Base-by-base conservation (phyloP, 1,140 invertebrate genomes). In the Micrasema minimum region DNA sequence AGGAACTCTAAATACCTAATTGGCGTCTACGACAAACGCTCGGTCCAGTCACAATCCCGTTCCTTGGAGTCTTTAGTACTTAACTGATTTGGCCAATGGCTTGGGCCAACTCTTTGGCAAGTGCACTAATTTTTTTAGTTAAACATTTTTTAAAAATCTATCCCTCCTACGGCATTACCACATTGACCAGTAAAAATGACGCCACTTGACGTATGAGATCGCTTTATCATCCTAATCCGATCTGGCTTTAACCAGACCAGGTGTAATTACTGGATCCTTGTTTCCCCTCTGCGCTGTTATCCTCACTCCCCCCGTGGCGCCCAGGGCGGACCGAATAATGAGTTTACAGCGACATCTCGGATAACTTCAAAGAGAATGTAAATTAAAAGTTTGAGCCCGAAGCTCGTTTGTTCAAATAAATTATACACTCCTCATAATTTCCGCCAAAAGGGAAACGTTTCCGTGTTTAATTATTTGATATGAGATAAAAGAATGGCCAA, bases 301-400 rank as follows among this genome's bases (percentile, higher is more conserved):
- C 50, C 16, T 43, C 2, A 12, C 12, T 31, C 37, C 55, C 18
- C 20, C 50, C 22, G 10, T 53, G 0, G 23, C 10, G 22, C 23
- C 11, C n/a, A 35, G 55, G 55, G n/a, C 18, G 37, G 14, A 22
- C 55, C n/a, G 55, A 41, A 59, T 59, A 59, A 59, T 59, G 55
- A 59, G 55, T 41, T 59, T 41, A 59, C 55, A 59, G 38, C 55
- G 55, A 59, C 55, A 59, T 59, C 55, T 41, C 55, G 55, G 18
- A 14, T 20, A 18, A 38, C 55, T 59, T 59, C 55, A 59, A 59
- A 59, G 35, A 38, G 55, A 59, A 59, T 59, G 38, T 22, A 59
- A 59, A 59, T 59, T 59, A 59, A 59, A 59, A 59, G 55, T 59
- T 55, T 12, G 22, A 41, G 18, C 14, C 16, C 16, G 55, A 12